Conservation (phyloP, 64 coral and sea anemone genomes). For the Porites lutea region DNA sequence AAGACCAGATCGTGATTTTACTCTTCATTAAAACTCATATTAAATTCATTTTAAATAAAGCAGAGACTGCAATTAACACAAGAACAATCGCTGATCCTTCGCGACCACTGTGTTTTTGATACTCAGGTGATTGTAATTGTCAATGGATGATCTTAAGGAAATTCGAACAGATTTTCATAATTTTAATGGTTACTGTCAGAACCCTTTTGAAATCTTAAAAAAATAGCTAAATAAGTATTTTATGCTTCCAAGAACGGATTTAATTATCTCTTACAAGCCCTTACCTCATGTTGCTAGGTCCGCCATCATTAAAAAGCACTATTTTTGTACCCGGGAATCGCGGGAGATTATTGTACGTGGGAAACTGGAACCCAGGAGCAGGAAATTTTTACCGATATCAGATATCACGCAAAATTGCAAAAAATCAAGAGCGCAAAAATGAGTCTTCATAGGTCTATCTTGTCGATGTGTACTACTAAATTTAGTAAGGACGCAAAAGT, state of each 20-base stretch:
- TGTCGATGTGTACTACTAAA: too few relatives aligned
- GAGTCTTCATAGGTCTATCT: too few relatives aligned
- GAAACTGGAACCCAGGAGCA: too few relatives aligned
- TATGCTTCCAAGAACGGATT: background rate
- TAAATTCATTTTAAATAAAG: too few relatives aligned
- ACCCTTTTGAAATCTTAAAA: background rate
- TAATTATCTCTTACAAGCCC: background rate
- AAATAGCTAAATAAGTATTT: background rate
- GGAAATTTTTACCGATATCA: background rate
- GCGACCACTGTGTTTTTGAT: conserved; percentile 26
- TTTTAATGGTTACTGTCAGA: background rate
- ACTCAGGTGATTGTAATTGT: background rate
- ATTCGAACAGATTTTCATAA: background rate
- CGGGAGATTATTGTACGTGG: background rate
- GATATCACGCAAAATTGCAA: too few relatives aligned
- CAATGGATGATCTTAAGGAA: background rate
- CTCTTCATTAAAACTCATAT: too few relatives aligned
- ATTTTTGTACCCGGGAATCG: background rate
- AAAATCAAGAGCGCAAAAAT: too few relatives aligned
- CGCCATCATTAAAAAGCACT: background rate
- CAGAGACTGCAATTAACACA: background rate
- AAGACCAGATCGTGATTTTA: too few relatives aligned
- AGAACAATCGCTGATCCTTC: background rate
- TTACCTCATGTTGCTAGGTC: conserved; percentile 36
- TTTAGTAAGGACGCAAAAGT: too few relatives aligned